These are phyloP conservation scores for Agonopterix arenella DNA, from an alignment of 2,888 invertebrate species.

Conservation along the genomic window DNA sequence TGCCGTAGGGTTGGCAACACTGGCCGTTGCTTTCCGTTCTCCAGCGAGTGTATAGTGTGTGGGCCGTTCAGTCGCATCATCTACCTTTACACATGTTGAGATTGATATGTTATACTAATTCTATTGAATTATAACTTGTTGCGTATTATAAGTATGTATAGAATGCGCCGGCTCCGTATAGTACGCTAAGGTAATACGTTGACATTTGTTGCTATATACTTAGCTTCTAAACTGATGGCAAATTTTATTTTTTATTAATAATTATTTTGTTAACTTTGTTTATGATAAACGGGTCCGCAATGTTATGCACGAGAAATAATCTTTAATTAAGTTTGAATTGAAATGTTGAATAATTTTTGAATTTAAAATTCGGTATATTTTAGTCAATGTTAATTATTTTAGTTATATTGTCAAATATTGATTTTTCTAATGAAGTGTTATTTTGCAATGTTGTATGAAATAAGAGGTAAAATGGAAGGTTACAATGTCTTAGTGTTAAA, in stretches of 20 bases:
- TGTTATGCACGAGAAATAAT: constrained; percentile 64
- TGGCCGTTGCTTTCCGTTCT: constrained; percentile 1
- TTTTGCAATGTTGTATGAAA: constrained; percentile 69
- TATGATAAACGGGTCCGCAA: constrained; percentile 72
- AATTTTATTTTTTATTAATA: constrained; percentile 59
- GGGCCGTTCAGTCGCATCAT: constrained; percentile 25
- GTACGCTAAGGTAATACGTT: constrained; percentile 33
- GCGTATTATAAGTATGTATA: constrained; percentile 65
- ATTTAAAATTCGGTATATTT: constrained; percentile 69
- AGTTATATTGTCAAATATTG: constrained; percentile 56
- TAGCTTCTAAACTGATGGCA: constrained; percentile 37
- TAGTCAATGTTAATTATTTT: constrained; percentile 71
- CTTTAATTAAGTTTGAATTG: constrained; percentile 63
- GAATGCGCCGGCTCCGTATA: constrained; percentile 23
- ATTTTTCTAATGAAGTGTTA: constrained; percentile 65
- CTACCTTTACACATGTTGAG: constrained; percentile 76
- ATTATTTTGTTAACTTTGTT: constrained; percentile 65
- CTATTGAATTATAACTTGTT: constrained; percentile 75
- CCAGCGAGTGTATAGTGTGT: constrained; percentile 11
- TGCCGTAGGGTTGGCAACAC: background rate
- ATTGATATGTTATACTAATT: constrained; percentile 76
- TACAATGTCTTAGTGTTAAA: constrained; percentile 72
- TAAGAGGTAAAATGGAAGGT: constrained; percentile 63
- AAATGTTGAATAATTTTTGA: constrained; percentile 55
- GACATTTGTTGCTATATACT: constrained; percentile 57